Base-by-base conservation (phyloP, 2,797 vertebrate genomes). In the Cossypha caffra region DNA sequence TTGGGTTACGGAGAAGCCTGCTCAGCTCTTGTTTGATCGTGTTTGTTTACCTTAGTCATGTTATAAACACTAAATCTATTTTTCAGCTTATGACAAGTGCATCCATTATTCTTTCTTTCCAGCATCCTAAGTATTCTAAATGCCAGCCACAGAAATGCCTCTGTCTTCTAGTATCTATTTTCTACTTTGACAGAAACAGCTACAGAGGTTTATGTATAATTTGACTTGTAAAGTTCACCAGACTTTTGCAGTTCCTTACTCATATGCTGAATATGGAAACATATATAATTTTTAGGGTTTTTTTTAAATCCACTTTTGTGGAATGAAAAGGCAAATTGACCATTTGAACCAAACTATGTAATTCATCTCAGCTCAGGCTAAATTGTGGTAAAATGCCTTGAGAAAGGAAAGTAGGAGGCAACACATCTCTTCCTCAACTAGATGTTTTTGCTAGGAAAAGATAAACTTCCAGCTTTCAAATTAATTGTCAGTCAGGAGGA, bases 11-110 rank as follows among this genome's bases (percentile, higher is more conserved):
- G 42, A 95, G 71, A 93, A 80, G 81, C 91, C 87, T 94, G 89
- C 67, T 81, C 61, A 90, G 75, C 54, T 91, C 94, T 71, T 94
- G 94, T 82, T 82, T 88, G 83, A 96, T 93, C 90, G 91, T 95
- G 83, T 93, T 96, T 95, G 81, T 96, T 97, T 92, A 93, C 93
- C 66, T 95, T 66, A 93, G 73, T 83, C 85, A 83, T 72, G 64
- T 79, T 91, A 57, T 26, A 86, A 5, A n/a, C 86, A 76, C 78
- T 82, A 88, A 48, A 94, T 96, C 94, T 93, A 61, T 94, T 95
- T 93, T 89, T 76, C 77, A 93, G 88, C 63, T 97, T 79, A 76
- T 79, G 71, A 94, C 85, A 95, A 96, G 42, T 54, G 43, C 14
- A 89, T 94, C 93, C 84, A 95, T 84, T 85, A 86, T 43, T 95